Evolutionary conservation across 2,113 vertebrate species (phyloP).

Genomic region (Mirza zaza): DNA sequence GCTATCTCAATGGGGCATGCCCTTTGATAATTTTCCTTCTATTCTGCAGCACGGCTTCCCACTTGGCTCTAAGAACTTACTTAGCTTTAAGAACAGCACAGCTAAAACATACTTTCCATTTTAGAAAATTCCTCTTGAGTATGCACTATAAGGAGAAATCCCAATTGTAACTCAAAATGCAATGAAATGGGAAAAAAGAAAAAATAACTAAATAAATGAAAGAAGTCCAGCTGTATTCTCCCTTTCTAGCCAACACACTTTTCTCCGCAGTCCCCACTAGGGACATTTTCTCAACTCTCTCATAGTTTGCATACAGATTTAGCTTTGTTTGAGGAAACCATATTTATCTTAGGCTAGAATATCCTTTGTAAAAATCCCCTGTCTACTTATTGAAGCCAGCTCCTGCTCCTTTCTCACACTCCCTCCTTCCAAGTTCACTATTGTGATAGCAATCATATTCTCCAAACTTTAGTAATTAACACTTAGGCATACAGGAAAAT

Average conservation of each 20-base stretch:
- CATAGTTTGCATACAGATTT: background rate
- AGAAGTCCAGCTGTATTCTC: background rate
- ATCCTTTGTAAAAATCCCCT: background rate
- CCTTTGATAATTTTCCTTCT: background rate
- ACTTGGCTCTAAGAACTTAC: background rate
- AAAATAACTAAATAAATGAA: background rate
- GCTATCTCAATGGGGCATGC: background rate
- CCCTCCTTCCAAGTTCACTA: background rate
- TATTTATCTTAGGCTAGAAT: background rate
- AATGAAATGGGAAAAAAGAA: background rate
- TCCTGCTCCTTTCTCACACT: background rate
- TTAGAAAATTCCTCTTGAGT: background rate
- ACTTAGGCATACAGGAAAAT: background rate
- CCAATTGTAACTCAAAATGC: background rate
- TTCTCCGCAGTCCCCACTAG: no score
- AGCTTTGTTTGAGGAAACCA: background rate
- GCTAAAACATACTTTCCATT: background rate
- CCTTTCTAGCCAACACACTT: background rate
- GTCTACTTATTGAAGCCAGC: background rate
- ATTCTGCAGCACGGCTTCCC: background rate
- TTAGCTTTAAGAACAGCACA: background rate
- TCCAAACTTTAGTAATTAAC: background rate
- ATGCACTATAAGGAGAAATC: background rate
- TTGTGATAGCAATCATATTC: background rate
- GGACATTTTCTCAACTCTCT: background rate